Evolutionary conservation across 37 sponge, comb jelly and placozoan species (phyloP).

Genomic region (Theonella swinhoei): DNA sequence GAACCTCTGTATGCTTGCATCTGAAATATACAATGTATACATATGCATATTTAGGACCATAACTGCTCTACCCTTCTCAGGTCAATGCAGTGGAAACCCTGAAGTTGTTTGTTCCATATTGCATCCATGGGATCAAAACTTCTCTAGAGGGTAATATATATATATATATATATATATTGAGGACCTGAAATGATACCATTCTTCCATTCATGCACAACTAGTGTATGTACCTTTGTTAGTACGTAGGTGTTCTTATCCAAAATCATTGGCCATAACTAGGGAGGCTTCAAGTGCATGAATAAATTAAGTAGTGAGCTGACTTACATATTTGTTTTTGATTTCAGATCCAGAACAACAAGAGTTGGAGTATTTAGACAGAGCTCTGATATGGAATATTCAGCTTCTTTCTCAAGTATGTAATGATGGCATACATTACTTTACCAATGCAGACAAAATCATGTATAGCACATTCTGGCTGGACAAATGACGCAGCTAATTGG

Average conservation of each 20-base stretch:
- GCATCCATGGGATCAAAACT: constrained; percentile 28
- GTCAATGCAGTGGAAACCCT: constrained; percentile 49
- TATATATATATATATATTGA: no score
- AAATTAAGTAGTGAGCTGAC: no score
- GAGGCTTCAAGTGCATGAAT: no score
- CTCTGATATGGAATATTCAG: constrained; percentile 79
- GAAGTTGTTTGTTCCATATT: constrained; percentile 73
- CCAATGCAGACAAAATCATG: no score
- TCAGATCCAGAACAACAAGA: constrained; percentile 72
- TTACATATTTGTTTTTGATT: background rate
- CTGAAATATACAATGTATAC: background rate
- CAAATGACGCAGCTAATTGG: no score
- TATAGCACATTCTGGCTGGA: no score
- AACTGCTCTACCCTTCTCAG: background rate
- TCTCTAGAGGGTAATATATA: constrained; percentile 61
- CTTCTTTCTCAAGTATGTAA: constrained; percentile 51
- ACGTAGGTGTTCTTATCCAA: no score
- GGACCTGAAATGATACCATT: no score
- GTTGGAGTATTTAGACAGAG: constrained; percentile 73
- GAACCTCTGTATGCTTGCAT: background rate
- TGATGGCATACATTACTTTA: no score
- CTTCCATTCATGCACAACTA: no score
- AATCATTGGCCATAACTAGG: no score
- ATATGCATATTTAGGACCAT: background rate
- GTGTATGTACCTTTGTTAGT: no score